Base-by-base conservation (phyloP, 2,113 vertebrate genomes). In the Pluvianellus socialis region DNA sequence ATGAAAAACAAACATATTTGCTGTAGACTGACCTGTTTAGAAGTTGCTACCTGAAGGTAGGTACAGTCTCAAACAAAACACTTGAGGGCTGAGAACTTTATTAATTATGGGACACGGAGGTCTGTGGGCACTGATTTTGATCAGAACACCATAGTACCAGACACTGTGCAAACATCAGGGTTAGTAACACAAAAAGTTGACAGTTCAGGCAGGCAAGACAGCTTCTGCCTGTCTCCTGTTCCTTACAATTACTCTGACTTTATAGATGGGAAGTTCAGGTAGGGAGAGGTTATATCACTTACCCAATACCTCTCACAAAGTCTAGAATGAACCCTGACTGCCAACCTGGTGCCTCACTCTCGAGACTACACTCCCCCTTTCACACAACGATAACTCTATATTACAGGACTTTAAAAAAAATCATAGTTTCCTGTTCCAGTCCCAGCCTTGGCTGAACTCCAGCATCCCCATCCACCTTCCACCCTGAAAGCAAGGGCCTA, bases 111-210 rank as follows among this genome's bases (percentile, higher is more conserved):
- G 58, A 40, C 55, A 80, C 24, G 33, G 40, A 92, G 42, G 19
- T 70, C 59, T 73, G 53, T 20, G 84, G 65, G 40, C 38, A 81
- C 44, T 32, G 84, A 68, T 85, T 89, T 81, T 49, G 58, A 84
- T 75, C 86, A 94, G 70, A 94, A 65, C n/a, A 66, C 76, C 42
- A n/a, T 11, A 80, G 79, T n/a, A 83, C 47, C 66, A 91, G 71
- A 86, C 58, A 56, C 45, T 42, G 12, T 28, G 65, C 67, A 94
- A 94, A 88, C n/a, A 70, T 66, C 71, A 75, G 55, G 77, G 59
- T 58, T 67, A 84, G 14, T 5, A 21, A 71, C 40, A 80, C 26
- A 89, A 71, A 56, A 86, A 82, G 30, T 32, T 0, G 0, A 42
- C 58, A 86, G 30, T 62, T n/a, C 2, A 6, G 65, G 45, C 50